Base-by-base conservation (phyloP, 2,888 invertebrate species). In the Mimachlamys varia region DNA sequence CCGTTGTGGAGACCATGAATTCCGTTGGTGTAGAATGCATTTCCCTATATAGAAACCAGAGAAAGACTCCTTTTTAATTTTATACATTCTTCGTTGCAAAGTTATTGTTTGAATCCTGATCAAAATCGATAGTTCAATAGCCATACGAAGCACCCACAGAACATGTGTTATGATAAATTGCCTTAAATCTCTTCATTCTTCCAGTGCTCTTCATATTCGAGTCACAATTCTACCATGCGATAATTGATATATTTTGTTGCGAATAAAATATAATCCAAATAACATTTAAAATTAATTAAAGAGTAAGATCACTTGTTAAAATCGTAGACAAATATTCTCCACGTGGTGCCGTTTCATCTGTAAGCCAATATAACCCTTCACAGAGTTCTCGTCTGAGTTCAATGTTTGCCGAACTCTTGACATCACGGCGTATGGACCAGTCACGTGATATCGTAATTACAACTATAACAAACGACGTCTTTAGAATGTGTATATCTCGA, bases 331-430 rank as follows among this genome's bases (percentile, higher is more conserved):
- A 58, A 58, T 58, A 58, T 19, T 19, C 58, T n/a, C n/a, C n/a
- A 19, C 10, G 58, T n/a, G n/a, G 58, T 58, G 58, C 19, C 58
- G 19, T 58, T 58, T 58, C 58, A 58, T 58, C 58, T 58, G 58
- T 22, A n/a, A n/a, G 58, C 4, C n/a, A 58, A 58, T 58, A 58
- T 53, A 58, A 10, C 22, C 15, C 58, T 58, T 58, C 58, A 58
- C 22, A n/a, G 15, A 4, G 19, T 58, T 10, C 58, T 22, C 22
- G 19, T 19, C 58, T 3, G 58, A 58, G 7, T 58, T 58, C 58
- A 58, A 58, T 58, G n/a, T 58, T 58, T 58, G 58, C 22, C 58
- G 22, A 58, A n/a, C 58, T 58, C 58, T 58, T 58, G 58, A 58
- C 58, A 58, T 58, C 58, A 58, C 22, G 58, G 22, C 53, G 22